Evolutionary conservation across 2,113 vertebrate species (phyloP).

Genomic region (Zosterops lateralis): DNA sequence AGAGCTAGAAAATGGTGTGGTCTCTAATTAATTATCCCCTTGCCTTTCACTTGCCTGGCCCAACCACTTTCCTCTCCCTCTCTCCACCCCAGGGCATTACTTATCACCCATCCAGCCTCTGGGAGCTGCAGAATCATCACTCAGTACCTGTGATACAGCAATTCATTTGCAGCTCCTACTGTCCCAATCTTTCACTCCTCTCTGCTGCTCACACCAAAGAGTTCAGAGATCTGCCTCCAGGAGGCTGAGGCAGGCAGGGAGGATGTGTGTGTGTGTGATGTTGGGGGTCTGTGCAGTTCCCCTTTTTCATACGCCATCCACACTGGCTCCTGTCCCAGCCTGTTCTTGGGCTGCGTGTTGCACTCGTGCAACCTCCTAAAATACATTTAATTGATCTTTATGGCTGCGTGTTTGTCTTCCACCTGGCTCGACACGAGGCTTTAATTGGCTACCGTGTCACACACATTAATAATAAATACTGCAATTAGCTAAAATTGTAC

Average conservation of each 20-base stretch:
- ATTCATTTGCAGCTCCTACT: not conserved
- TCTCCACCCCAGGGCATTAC: not conserved
- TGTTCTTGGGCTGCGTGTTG: rapidly evolving
- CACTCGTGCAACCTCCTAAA: not conserved
- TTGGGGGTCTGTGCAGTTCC: not conserved
- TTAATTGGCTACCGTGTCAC: not conserved
- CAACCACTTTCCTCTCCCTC: not conserved
- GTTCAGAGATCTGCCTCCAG: not conserved
- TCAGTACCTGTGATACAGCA: not conserved
- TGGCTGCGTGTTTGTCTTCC: not conserved
- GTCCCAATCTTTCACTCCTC: not conserved
- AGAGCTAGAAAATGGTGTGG: not conserved
- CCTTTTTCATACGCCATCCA: not conserved
- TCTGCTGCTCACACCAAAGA: not conserved
- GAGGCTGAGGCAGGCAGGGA: not conserved
- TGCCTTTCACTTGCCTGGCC: not conserved
- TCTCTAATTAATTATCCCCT: not conserved
- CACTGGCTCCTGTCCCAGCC: not conserved
- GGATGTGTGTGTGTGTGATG: not conserved
- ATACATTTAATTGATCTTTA: not conserved
- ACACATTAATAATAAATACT: not conserved
- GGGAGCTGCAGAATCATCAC: not conserved
- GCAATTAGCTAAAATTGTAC: not conserved
- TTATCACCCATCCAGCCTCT: not conserved
- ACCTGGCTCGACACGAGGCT: not conserved